Percentiles rank a stretch among this genome's conserved stretches.
Conservation (phyloP, 2,113 vertebrate genomes). For the Elephantulus edwardii region DNA sequence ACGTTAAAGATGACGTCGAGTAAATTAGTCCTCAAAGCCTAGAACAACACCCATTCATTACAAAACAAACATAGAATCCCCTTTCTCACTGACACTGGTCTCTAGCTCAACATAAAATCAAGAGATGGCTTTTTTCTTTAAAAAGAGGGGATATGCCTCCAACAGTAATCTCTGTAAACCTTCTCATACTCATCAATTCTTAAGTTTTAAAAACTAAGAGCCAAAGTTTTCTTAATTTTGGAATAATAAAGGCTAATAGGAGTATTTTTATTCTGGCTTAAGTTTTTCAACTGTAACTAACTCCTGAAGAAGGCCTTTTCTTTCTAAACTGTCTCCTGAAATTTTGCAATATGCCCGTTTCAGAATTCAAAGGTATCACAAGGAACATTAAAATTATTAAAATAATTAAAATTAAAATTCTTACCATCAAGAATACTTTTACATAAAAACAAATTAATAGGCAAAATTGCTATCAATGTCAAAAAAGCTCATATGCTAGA, state of each 20-base stretch:
- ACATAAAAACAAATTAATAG: constrained; percentile 6
- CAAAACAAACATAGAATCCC: background rate
- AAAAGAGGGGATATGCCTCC: background rate
- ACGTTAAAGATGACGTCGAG: constrained; percentile 21
- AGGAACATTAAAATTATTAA: background rate
- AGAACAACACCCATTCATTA: background rate
- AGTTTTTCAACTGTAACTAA: background rate
- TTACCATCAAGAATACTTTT: background rate
- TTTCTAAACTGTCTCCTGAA: constrained; percentile 22
- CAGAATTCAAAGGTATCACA: background rate
- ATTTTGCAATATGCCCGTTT: background rate
- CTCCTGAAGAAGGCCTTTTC: background rate
- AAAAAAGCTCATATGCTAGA: background rate
- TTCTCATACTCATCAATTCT: background rate
- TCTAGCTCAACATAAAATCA: constrained; percentile 10
- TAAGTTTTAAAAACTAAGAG: background rate
- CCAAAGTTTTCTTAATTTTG: background rate
- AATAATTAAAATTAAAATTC: no score
- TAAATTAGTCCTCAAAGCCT: background rate
- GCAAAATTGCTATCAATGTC: background rate
- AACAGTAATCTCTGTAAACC: background rate
- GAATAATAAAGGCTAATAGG: background rate
- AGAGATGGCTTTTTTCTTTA: background rate
- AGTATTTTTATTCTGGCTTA: constrained; percentile 12
- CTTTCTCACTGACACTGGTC: background rate